Evolutionary conservation across 2,113 vertebrate species (phyloP).

Genomic region (Okapia johnstoni): DNA sequence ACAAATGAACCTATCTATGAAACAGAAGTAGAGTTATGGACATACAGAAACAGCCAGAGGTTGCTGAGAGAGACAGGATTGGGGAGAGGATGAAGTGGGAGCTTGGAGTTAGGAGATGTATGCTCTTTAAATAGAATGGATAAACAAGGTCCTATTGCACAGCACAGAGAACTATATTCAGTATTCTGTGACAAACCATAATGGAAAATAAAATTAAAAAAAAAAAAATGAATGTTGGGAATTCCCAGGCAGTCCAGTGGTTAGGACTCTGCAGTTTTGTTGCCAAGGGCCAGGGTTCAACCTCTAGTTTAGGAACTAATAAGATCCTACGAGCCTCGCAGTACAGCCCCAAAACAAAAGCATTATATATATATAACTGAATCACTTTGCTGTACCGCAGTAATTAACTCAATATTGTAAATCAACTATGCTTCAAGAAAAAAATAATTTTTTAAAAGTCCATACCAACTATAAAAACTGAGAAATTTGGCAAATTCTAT

Average conservation of each 20-base stretch:
- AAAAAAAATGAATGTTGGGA: neutral
- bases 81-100: neutral
- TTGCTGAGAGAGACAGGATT: accelerated
- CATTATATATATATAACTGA: neutral
- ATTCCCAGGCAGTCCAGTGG: neutral
- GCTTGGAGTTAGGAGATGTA: neutral
- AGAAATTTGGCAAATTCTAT: neutral
- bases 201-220: neutral
- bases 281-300: neutral
- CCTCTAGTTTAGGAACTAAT: neutral
- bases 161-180: neutral
- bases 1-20: neutral
- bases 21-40: neutral
- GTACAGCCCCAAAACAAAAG: neutral
- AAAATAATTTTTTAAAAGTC: neutral
- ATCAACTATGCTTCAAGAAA: neutral
- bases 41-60: neutral
- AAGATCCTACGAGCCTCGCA: neutral
- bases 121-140: neutral
- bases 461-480: neutral
- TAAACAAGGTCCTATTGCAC: neutral
- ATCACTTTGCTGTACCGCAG: neutral
- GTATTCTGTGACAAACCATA: neutral
- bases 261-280: neutral
- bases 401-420: neutral